Evolutionary conservation across 2,888 invertebrate species (phyloP).

Genomic region (Tetanocera ferruginea): DNA sequence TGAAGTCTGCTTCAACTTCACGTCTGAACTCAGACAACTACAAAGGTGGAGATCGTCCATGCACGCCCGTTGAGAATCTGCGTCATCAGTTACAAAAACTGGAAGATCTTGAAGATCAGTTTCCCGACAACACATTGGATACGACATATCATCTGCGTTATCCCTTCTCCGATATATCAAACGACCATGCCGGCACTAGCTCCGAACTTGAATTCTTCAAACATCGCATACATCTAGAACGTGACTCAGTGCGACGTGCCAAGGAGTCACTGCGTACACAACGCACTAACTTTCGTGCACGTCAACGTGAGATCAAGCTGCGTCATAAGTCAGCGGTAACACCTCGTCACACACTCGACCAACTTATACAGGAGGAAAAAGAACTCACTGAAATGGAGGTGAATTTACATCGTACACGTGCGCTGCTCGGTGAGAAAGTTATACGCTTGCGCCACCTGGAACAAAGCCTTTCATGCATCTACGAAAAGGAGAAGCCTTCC

Average conservation of each 20-base stretch:
- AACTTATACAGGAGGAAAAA: slow-evolving; percentile 79
- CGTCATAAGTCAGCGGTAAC: slow-evolving; percentile 63
- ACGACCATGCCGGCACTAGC: slow-evolving; percentile 68
- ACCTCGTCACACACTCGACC: slow-evolving; percentile 63
- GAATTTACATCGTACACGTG: slow-evolving; percentile 83
- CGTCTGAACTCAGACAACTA: slow-evolving; percentile 73
- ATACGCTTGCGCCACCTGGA: slow-evolving; percentile 84
- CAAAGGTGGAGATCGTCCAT: slow-evolving; percentile 71
- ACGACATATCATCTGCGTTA: slow-evolving; percentile 84
- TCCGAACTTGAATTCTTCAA: slow-evolving; percentile 87
- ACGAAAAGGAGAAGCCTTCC: slow-evolving; percentile 67
- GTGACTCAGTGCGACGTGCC: slow-evolving; percentile 87
- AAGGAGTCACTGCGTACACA: slow-evolving; percentile 81
- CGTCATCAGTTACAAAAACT: slow-evolving; percentile 84
- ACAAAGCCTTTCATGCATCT: slow-evolving; percentile 77
- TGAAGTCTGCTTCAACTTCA: slow-evolving; percentile 79
- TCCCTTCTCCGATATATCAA: slow-evolving; percentile 80
- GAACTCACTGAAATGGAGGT: slow-evolving; percentile 88
- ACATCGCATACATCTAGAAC: slow-evolving; percentile 83
- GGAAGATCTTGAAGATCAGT: slow-evolving; percentile 86
- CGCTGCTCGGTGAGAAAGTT: slow-evolving; percentile 85
- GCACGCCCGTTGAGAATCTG: slow-evolving; percentile 84
- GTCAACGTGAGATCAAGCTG: slow-evolving; percentile 74
- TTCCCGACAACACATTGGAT: slow-evolving; percentile 79
- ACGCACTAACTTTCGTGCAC: slow-evolving; percentile 77